These are phyloP conservation scores for Lophotis ruficrista DNA, from an alignment of 2,113 vertebrate species.

Conservation along the genomic window DNA sequence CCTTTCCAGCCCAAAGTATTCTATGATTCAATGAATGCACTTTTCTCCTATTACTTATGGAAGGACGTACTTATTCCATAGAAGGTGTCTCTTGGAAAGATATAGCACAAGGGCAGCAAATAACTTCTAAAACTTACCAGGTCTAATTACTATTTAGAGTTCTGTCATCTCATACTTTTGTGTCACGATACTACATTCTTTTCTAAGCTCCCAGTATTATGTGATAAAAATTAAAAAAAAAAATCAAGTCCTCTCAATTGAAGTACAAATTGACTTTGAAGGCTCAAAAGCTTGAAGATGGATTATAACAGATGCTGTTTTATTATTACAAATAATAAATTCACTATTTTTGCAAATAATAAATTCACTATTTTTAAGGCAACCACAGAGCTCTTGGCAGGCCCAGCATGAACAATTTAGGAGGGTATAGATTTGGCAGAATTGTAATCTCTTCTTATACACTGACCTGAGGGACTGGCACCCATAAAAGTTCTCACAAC, in stretches of 20 bases:
- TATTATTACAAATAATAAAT: neutral
- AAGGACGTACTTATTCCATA: neutral
- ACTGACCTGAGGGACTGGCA: neutral
- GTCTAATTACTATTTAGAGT: neutral
- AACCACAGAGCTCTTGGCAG: neutral
- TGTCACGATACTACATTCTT: fast-evolving
- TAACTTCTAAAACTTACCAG: neutral
- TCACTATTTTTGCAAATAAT: neutral
- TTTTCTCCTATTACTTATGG: neutral
- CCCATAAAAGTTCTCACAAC: neutral
- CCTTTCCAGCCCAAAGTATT: too few relatives aligned
- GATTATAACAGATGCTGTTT: neutral
- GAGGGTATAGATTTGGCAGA: neutral
- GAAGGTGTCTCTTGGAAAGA: neutral
- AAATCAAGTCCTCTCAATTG: neutral
- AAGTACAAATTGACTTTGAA: neutral
- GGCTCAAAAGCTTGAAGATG: neutral
- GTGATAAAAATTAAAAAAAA: neutral
- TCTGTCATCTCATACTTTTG: neutral
- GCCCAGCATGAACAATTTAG: neutral
- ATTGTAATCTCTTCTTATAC: neutral
- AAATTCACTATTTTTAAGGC: neutral
- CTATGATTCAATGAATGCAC: neutral
- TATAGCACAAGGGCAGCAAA: neutral
- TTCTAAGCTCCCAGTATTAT: neutral